phyloP scores from a whole-genome alignment of 2,113 vertebrate species.

The Percina caprodes region DNA sequence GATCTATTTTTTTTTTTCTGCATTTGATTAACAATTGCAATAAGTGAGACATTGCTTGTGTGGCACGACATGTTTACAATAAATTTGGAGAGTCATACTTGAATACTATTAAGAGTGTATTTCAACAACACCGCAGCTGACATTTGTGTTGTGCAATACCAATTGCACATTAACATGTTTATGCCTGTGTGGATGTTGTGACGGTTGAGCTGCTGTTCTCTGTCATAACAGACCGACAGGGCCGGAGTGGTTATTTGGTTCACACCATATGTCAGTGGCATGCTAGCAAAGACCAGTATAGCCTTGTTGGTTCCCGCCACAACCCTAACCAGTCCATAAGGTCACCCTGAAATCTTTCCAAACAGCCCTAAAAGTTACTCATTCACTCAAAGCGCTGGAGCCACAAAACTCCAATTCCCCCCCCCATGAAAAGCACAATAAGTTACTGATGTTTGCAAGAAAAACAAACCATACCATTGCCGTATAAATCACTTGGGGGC shows the following conservation, averaged over 20 bases:
- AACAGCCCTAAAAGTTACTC: constrained; percentile 62
- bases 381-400: constrained; percentile 50
- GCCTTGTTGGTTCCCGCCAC: constrained; percentile 44
- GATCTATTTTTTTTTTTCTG: constrained; percentile 31
- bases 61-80: not conserved
- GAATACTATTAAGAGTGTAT: not conserved
- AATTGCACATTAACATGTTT: constrained; percentile 38
- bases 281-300: constrained; percentile 47
- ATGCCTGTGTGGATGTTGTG: constrained; percentile 52
- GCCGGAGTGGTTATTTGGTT: constrained; percentile 54
- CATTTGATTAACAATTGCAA: constrained; percentile 21
- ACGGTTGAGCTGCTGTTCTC: constrained; percentile 61
- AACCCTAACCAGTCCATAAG: constrained; percentile 40
- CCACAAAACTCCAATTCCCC: constrained; percentile 44
- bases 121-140: constrained; percentile 3
- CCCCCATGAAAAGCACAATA: constrained; percentile 47
- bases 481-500: constrained; percentile 52
- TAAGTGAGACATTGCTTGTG: not conserved
- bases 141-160: constrained; percentile 48
- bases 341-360: constrained; percentile 59
- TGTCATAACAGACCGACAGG: constrained; percentile 65
- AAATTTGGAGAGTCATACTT: not conserved
- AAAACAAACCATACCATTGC: constrained; percentile 63
- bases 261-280: constrained; percentile 65
- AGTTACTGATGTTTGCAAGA: constrained; percentile 61